Base-by-base conservation (phyloP, 2,888 invertebrate genomes). In the Camptogramma bilineatum region DNA sequence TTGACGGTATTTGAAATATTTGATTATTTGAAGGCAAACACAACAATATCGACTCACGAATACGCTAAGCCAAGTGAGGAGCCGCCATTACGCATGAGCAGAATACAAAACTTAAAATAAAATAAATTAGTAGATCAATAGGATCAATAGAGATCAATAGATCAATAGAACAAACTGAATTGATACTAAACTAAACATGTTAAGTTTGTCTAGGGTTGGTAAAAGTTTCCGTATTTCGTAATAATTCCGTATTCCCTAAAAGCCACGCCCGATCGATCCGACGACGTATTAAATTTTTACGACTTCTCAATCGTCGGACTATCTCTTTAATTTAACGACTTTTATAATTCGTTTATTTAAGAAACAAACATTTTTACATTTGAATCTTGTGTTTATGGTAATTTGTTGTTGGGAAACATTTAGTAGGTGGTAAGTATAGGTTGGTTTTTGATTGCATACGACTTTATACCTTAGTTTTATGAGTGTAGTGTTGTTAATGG, bases 291-390 rank as follows among this genome's bases (percentile, higher is more conserved):
- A 60, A 64, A 66, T 46, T 58, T 61, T 66, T 58, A 66, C 62
- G 61, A 62, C 47, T 47, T 51, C 53, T 46, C 53, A 61, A 61
- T 56, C 16, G 44, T 44, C 53, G 50, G 5, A 34, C 39, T 53
- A 55, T 62, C 52, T 60, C 44, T 62, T 64, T 47, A 56, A 34
- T 47, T 62, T 66, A 58, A 64, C 47, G 17, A 42, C n/a, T 17
- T 24, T 61, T 66, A 55, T 69, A 62, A 66, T 69, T 57, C 59
- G 59, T 69, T 66, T 64, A 63, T 69, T 68, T 66, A 58, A 70
- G 55, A 70, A 66, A 70, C 70, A 70, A 66, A 66, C 70, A 66
- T 62, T 67, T 65, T 54, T 56, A 68, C 70, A 68, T 64, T 46
- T 55, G 62, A 64, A 70, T 70, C n/a, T 61, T n/a, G 18, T 60